Evolutionary conservation across 2,797 vertebrate species (phyloP), one percentile per base, ranked within the genome.

Genomic region (Notolepis coatsorum): DNA sequence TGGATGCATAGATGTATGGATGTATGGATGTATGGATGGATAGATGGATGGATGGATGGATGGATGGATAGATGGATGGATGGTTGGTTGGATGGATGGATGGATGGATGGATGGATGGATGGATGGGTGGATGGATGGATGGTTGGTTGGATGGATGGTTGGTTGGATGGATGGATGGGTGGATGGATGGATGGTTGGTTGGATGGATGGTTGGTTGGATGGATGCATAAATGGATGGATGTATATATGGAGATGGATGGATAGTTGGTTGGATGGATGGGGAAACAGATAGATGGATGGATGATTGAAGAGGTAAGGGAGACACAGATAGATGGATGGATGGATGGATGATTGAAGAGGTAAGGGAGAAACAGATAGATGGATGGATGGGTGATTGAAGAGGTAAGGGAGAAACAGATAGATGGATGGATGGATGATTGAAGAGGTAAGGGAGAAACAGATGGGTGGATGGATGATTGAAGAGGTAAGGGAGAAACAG

Each of bases 1-100:
- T n/a, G n/a, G n/a, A n/a, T n/a, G n/a, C n/a, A n/a, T n/a, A n/a
- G n/a, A n/a, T n/a, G n/a, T n/a, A n/a, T n/a, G 46, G 49, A 15
- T 7, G 15, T 68, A 61, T 5, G 69, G 59, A 62, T 52, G 42
- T 57, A 33, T 2, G 35, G 13, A 2, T 47, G 57, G 70, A 38
- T 21, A 10, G 52, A 56, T 12, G 24, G 25, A 51, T 21, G 59
- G 30, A 27, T 31, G 54, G 45, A 61, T 50, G 55, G 37, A 68
- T 47, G 61, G 17, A 9, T 6, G 30, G 30, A 35, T 33, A 30
- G 17, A 50, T 33, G 48, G 17, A 47, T 15, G 58, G 18, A 21
- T 33, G 46, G 25, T 49, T 41, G 28, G 54, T 1, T 15, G 6
- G 57, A 25, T 10, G 42, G 41, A 45, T 5, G 48, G 61, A 52